Evolutionary conservation across 2,797 vertebrate species (phyloP).

Genomic region (Tokudaia tokunoshimensis): DNA sequence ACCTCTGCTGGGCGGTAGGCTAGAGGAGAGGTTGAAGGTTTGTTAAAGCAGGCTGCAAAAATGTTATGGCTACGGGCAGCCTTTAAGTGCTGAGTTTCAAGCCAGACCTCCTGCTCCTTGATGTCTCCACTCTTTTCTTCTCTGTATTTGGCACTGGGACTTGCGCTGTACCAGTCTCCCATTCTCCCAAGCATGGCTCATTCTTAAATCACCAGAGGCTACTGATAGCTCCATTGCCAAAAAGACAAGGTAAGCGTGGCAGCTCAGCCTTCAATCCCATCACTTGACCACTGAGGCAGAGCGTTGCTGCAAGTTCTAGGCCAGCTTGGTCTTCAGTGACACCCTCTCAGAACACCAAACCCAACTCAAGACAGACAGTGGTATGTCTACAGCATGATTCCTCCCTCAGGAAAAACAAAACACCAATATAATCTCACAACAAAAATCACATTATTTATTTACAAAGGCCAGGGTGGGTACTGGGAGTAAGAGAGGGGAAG

Average conservation of each 20-base stretch:
- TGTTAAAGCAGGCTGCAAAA: no score
- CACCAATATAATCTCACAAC: conserved; percentile 62
- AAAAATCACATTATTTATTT: conserved; percentile 82
- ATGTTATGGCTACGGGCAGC: background rate
- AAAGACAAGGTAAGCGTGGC: background rate
- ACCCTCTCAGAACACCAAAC: background rate
- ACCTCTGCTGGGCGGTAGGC: no score
- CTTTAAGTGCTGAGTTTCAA: background rate
- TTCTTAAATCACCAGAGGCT: background rate
- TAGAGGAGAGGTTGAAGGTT: no score
- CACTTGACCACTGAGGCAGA: background rate
- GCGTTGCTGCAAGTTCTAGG: background rate
- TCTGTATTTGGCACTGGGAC: background rate
- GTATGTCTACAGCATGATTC: background rate
- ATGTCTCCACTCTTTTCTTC: background rate
- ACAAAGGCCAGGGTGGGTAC: conserved; percentile 75
- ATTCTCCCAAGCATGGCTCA: background rate
- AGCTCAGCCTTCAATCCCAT: background rate
- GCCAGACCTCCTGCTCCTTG: background rate
- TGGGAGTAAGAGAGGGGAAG: background rate
- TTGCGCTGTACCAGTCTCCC: background rate
- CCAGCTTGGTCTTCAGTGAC: background rate
- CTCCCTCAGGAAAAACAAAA: background rate
- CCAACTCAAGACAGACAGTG: background rate
- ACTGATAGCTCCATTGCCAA: background rate